phyloP scores from a whole-genome alignment of 2,797 vertebrate genomes.

The Macropodus opercularis region DNA sequence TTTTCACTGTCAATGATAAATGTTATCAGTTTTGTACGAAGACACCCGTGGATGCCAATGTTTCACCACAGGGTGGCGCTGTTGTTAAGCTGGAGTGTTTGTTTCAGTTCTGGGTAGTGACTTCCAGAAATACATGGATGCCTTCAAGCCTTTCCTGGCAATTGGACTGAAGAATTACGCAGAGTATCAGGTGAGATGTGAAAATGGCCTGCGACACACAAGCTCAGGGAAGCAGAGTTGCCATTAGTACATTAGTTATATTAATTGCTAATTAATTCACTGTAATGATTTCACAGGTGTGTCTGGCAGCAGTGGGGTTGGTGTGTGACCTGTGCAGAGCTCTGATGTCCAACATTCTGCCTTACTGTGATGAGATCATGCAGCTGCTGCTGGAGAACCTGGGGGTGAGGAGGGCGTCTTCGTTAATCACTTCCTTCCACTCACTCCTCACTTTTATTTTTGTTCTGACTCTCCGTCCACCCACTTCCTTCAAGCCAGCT shows the following conservation, averaged over 20 bases:
- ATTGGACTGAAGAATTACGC: conserved; percentile 98
- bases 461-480: not conserved
- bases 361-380: conserved; percentile 98
- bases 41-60: too few relatives aligned
- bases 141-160: conserved; percentile 95
- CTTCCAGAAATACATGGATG: conserved; percentile 98
- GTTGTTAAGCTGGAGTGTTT: not conserved
- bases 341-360: conserved; percentile 93
- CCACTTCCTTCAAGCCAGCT: not conserved
- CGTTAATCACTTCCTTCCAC: not conserved
- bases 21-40: too few relatives aligned
- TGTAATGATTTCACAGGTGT: conserved; percentile 85
- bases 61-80: not conserved
- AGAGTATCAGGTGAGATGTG: conserved; percentile 90
- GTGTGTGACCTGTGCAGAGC: conserved; percentile 96
- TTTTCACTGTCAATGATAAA: too few relatives aligned
- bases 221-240: too few relatives aligned
- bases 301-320: conserved; percentile 94
- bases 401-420: conserved; percentile 84
- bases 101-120: conserved; percentile 91
- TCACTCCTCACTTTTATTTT: not conserved
- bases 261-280: too few relatives aligned
- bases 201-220: too few relatives aligned
- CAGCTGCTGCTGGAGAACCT: conserved; percentile 96
- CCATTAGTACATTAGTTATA: too few relatives aligned